These are phyloP conservation scores for Xenentodon cancila DNA, from an alignment of 2,797 vertebrate species.

Conservation along the genomic window DNA sequence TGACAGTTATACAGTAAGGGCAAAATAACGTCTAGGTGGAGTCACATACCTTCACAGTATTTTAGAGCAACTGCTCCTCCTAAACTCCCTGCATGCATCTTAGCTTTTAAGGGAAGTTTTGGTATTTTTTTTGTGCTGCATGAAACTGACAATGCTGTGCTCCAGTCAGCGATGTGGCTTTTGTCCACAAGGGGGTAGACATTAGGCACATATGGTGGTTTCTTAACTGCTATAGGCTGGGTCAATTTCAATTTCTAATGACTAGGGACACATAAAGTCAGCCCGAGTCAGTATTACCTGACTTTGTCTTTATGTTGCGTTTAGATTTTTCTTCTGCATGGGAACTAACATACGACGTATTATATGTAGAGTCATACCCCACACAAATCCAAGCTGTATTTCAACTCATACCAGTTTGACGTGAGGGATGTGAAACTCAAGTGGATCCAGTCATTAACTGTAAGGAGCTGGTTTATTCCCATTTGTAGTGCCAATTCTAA, in stretches of 20 bases:
- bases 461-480: constrained; percentile 50
- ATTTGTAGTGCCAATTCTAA: constrained; percentile 26
- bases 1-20: constrained; percentile 55
- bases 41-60: constrained; percentile 13
- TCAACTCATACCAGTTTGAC: constrained; percentile 34
- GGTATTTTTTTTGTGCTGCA: background rate
- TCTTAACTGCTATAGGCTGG: constrained; percentile 26
- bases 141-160: background rate
- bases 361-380: background rate
- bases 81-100: background rate
- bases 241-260: constrained; percentile 40
- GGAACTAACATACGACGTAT: constrained; percentile 8
- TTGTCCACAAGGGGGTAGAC: constrained; percentile 82
- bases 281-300: constrained; percentile 27
- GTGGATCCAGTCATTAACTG: constrained; percentile 39
- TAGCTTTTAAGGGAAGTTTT: background rate
- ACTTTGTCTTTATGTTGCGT: constrained; percentile 23
- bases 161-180: constrained; percentile 46
- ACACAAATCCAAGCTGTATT: constrained; percentile 21
- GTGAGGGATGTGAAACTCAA: constrained; percentile 40
- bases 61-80: constrained; percentile 1
- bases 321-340: constrained; percentile 23
- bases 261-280: constrained; percentile 34
- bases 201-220: constrained; percentile 62
- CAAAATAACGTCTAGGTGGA: constrained; percentile 12